These are phyloP conservation scores for Amblyopsis hoosieri DNA, from an alignment of 2,797 vertebrate species.

Conservation along the genomic window DNA sequence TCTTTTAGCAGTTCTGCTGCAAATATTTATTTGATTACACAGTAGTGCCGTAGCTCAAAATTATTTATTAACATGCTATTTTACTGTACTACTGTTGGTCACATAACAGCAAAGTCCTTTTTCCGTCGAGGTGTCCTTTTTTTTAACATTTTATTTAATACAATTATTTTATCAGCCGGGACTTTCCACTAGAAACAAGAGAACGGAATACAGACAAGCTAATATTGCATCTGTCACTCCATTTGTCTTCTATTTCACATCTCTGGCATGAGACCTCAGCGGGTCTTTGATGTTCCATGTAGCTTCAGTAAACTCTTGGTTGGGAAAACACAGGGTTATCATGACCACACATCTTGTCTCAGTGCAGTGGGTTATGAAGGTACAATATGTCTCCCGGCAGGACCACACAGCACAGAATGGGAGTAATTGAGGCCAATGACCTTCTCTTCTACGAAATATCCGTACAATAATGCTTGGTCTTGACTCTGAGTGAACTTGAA, in stretches of 20 bases:
- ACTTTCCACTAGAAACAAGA: constrained; percentile 37
- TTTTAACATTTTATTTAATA: constrained; percentile 4
- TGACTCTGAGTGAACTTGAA: not conserved
- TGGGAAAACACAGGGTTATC: constrained; percentile 23
- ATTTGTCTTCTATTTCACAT: constrained; percentile 24
- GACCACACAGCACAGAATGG: not conserved
- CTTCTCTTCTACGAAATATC: not conserved
- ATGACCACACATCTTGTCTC: constrained; percentile 21
- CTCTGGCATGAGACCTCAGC: constrained; percentile 22
- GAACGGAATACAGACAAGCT: constrained; percentile 19
- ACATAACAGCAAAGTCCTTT: too few species aligned
- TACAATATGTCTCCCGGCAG: too few species aligned
- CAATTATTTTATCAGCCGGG: constrained; percentile 23
- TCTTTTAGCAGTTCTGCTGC: too few species aligned
- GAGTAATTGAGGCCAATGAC: not conserved
- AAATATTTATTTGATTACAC: too few species aligned
- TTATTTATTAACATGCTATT: too few species aligned
- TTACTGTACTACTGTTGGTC: too few species aligned
- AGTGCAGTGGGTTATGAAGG: not conserved
- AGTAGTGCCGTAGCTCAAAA: too few species aligned
- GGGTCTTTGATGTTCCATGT: constrained; percentile 39
- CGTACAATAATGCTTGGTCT: not conserved
- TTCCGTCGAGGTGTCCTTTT: not conserved
- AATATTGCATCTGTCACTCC: constrained; percentile 26
- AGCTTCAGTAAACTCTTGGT: constrained; percentile 29